Evolutionary conservation across 2,888 invertebrate species (phyloP), one percentile per base, ranked within the genome.

Genomic region (Gandaritis pyraliata): DNA sequence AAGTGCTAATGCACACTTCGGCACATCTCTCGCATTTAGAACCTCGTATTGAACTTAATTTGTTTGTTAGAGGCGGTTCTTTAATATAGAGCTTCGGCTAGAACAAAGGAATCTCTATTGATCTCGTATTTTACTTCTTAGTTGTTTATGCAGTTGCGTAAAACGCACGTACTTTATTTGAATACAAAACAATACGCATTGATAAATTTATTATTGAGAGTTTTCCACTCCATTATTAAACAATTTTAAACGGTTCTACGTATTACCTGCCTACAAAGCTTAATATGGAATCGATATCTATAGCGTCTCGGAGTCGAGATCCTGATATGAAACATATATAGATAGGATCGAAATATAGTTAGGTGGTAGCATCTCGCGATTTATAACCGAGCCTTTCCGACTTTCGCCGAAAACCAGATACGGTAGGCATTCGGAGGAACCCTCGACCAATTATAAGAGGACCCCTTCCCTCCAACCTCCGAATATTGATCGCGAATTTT

Each of bases 401-500:
- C 75, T 70, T 72, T 72, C 67, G 54, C 65, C 69, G 68, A 68
- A 68, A 73, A 70, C 68, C 68, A 78, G 80, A 85, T 81, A 83
- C 78, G 80, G 81, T 83, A 77, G 6, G 1, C 80, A 78, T 74
- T 73, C 75, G 79, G 74, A 83, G 82, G 82, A 83, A 86, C 72
- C 79, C 81, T 75, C 80, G 71, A 85, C 88, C 88, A 88, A 88
- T 90, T 90, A 87, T 84, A 43, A 76, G 33, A 48, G 76, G 69
- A 39, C 72, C 78, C 77, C 78, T 76, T 77, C 76, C 68, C 78
- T 72, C 77, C 78, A 70, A 73, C 81, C 80, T 80, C 82, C 79
- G 81, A 86, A 88, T 90, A 90, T 90, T 88, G 90, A 90, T 88
- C 88, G 81, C 74, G 80, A 82, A 85, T 88, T 86, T 86, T 82